Conservation (phyloP, 2,113 vertebrate species). For the Neomonachus schauinslandi region DNA sequence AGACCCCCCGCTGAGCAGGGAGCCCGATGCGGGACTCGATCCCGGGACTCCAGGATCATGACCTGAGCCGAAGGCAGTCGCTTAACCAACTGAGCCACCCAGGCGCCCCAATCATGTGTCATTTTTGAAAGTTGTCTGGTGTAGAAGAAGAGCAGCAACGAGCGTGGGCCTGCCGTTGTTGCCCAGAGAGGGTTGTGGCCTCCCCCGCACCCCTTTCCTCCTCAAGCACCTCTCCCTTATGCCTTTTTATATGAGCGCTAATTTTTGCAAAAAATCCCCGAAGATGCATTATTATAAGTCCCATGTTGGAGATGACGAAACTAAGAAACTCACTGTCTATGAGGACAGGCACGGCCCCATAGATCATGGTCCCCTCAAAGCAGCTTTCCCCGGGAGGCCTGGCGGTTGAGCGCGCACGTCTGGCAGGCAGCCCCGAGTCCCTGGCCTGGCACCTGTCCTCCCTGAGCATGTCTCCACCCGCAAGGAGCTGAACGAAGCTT, state of each 20-base stretch:
- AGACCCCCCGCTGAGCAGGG: no score
- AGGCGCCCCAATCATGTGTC: no score
- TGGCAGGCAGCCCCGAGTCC: neutral
- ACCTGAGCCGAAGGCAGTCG: no score
- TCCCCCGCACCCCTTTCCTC: rapidly evolving
- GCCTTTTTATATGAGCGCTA: neutral
- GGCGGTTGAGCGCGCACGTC: rapidly evolving
- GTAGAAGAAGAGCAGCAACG: neutral
- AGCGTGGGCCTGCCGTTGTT: no score
- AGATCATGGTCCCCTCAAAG: rapidly evolving
- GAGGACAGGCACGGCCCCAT: neutral
- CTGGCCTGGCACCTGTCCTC: no score
- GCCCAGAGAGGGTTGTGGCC: neutral
- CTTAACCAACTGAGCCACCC: no score
- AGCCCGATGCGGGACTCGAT: no score
- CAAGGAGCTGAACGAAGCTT: neutral
- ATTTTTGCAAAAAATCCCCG: neutral
- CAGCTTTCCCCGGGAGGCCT: neutral
- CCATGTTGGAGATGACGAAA: neutral
- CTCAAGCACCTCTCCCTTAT: neutral
- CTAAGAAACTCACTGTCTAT: neutral
- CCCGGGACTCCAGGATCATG: no score
- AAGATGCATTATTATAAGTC: neutral
- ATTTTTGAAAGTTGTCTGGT: neutral
- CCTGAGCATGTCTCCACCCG: neutral